Conservation (phyloP, 2,888 invertebrate species). For the Bibio marci region DNA sequence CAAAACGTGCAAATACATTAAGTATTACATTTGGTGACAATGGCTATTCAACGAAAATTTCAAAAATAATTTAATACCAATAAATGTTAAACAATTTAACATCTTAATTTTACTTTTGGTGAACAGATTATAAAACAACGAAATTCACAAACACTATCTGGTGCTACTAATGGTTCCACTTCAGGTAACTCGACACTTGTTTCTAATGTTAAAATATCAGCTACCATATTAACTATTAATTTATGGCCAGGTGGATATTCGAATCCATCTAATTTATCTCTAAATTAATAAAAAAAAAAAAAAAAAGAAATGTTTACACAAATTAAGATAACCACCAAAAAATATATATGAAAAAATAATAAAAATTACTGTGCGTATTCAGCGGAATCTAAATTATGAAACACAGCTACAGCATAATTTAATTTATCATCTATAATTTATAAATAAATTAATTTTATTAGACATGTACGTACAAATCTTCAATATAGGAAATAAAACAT, state of each 20-base stretch:
- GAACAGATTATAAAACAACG: slow-evolving; percentile 48
- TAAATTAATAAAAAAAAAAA: slow-evolving; percentile 13
- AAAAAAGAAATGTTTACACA: no score
- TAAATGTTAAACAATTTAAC: no score
- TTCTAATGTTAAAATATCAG: slow-evolving; percentile 4
- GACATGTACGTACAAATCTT: no score
- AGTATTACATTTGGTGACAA: slow-evolving; percentile 66
- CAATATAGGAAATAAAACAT: no score
- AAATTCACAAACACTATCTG: slow-evolving; percentile 47
- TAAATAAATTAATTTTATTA: no score
- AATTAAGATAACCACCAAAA: no score
- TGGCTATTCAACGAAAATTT: slow-evolving; percentile 22
- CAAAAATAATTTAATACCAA: no score
- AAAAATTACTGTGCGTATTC: no score
- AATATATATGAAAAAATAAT: no score
- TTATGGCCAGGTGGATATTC: slow-evolving; percentile 81
- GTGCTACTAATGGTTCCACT: slow-evolving; percentile 46
- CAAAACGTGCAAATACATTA: slow-evolving; percentile 82
- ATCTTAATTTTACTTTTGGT: slow-evolving; percentile 21
- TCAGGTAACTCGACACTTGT: slow-evolving; percentile 54
- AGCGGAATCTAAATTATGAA: no score
- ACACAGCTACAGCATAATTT: no score
- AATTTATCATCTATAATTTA: no score
- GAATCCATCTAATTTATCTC: slow-evolving; percentile 75
- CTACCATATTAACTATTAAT: slow-evolving; percentile 34